These are phyloP conservation scores for Halichoerus grypus DNA, from an alignment of 2,113 vertebrate genomes.

Conservation along the genomic window DNA sequence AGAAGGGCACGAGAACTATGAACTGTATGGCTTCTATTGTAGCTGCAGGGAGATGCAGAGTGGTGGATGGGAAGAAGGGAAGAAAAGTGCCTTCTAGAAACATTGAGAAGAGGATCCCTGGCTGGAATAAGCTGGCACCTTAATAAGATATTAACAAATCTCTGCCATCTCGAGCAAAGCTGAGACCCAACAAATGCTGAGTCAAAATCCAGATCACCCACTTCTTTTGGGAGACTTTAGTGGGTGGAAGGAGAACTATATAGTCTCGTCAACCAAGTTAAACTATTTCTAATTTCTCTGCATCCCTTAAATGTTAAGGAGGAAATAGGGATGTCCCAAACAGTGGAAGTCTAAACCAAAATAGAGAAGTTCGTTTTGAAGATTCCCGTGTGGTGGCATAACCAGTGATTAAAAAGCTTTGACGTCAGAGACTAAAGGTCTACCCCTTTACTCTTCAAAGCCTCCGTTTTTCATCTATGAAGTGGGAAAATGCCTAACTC, in stretches of 20 bases:
- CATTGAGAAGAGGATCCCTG: not conserved
- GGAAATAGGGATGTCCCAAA: slow-evolving; percentile 44
- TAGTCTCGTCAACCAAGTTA: not conserved
- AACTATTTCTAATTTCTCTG: slow-evolving; percentile 45
- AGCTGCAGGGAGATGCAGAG: not conserved
- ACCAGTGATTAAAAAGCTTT: not conserved
- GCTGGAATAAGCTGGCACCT: not conserved
- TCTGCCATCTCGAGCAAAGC: not conserved
- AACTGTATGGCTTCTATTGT: not conserved
- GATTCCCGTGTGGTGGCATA: not conserved
- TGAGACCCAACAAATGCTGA: not conserved
- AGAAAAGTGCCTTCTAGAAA: slow-evolving; percentile 2
- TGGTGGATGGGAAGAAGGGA: not conserved
- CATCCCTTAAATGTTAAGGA: slow-evolving; percentile 9
- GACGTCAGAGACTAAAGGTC: not conserved
- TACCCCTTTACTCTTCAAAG: not conserved
- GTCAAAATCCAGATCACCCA: not conserved
- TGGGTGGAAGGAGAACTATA: not conserved
- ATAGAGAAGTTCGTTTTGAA: slow-evolving; percentile 38
- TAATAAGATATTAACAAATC: slow-evolving; percentile 21
- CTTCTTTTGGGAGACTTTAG: not conserved
- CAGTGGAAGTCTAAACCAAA: not conserved
- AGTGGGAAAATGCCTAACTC: not conserved
- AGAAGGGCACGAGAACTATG: not conserved
- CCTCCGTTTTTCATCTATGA: not conserved